Conservation (phyloP, 2,797 vertebrate genomes). For the Semotilus atromaculatus region DNA sequence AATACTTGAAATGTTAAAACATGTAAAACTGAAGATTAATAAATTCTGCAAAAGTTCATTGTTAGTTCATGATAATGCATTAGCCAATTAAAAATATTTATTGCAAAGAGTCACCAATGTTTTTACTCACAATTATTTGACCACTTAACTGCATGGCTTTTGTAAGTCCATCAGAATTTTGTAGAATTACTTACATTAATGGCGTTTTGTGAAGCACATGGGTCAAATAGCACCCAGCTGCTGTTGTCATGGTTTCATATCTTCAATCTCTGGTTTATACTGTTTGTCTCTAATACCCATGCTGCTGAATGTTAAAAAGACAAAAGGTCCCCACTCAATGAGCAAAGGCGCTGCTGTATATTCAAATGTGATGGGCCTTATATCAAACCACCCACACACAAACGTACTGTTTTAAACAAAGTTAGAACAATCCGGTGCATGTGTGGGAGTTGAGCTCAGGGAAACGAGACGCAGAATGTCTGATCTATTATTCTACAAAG, state of each 20-base stretch:
- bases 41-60: background rate
- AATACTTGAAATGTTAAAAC: background rate
- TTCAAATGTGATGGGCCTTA: constrained; percentile 33
- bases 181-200: background rate
- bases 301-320: constrained; percentile 39
- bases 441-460: constrained; percentile 32
- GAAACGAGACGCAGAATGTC: constrained; percentile 4
- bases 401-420: constrained; percentile 18
- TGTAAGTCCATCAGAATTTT: background rate
- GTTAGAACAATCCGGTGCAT: constrained; percentile 22
- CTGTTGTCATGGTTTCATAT: constrained; percentile 48
- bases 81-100: background rate
- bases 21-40: background rate
- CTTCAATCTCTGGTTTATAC: constrained; percentile 11
- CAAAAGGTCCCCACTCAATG: constrained; percentile 65
- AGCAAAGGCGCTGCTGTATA: constrained; percentile 35
- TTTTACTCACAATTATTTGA: background rate
- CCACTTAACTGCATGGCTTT: background rate
- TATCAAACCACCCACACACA: constrained; percentile 29
- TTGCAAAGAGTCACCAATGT: background rate
- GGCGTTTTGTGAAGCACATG: background rate
- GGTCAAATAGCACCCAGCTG: constrained; percentile 16
- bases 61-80: background rate
- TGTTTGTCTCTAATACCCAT: constrained; percentile 28
- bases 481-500: constrained; percentile 8